Evolutionary conservation across 2,888 invertebrate species (phyloP), one percentile per base, ranked within the genome.

Genomic region (Miltochrista miniata): DNA sequence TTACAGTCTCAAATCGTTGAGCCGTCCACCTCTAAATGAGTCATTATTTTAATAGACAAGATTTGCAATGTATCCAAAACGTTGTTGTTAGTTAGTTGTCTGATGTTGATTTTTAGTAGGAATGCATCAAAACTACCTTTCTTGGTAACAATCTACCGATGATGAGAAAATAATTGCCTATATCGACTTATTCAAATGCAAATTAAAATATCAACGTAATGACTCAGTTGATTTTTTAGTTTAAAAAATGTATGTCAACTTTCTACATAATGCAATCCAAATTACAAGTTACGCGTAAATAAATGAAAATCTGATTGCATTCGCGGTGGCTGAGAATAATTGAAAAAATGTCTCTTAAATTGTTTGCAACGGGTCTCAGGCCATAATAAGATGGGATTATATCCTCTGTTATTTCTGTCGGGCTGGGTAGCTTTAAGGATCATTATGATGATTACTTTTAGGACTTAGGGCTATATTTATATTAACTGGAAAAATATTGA

Each of bases 331-430:
- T 54, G 50, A 58, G 69, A 70, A 70, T 89, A 88, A 89, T 88
- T 89, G 87, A 87, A 87, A 87, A 88, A 85, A 83, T 87, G 87
- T 87, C 87, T 73, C 79, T 79, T 80, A 79, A 76, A 83, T 81
- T 83, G 76, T 82, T 81, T 79, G 76, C 77, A 71, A 74, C 72
- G 68, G 53, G 61, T 60, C 61, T 67, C 52, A 63, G 54, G 54
- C 68, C 58, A 61, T 84, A 86, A 87, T 87, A 76, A 83, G 83
- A 74, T 73, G 67, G 75, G 76, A 83, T 85, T 82, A 81, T 76
- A 72, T 68, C 66, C 57, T 45, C 49, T 53, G 50, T 61, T 59
- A 59, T 66, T 65, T 64, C 13, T 49, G 48, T 36, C 15, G 44
- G 61, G 39, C 46, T 48, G 40, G 69, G 64, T 54, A 61, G 49